Conservation (phyloP, 2,113 vertebrate species). For the Salvelinus alpinus region DNA sequence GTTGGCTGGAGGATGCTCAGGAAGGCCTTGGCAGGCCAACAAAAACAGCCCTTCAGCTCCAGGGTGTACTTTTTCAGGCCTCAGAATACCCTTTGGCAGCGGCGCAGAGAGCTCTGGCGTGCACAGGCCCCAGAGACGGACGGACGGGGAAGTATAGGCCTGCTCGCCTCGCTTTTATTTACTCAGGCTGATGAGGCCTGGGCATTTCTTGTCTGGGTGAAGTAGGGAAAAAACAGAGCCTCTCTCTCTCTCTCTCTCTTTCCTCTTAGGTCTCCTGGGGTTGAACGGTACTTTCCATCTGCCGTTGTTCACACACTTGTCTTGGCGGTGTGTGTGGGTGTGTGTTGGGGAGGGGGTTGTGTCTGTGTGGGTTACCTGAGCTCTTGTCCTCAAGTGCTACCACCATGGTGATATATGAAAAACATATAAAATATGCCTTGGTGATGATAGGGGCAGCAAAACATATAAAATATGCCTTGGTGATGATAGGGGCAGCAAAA, state of each 20-base stretch:
- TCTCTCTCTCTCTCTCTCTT: slow-evolving; percentile 54
- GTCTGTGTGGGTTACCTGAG: slow-evolving; percentile 1
- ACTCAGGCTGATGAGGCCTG: slow-evolving; percentile 96
- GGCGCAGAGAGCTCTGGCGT: slow-evolving; percentile 90
- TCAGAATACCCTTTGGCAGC: slow-evolving; percentile 98
- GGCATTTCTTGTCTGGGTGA: slow-evolving; percentile 97
- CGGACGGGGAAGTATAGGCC: slow-evolving; percentile 88
- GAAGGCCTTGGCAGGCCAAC: slow-evolving; percentile 96
- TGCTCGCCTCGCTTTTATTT: slow-evolving; percentile 90
- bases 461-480: too few species aligned
- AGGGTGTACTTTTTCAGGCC: slow-evolving; percentile 95
- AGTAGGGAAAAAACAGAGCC: slow-evolving; percentile 82
- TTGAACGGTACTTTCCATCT: slow-evolving; percentile 84
- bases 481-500: too few species aligned
- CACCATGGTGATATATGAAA: neutral
- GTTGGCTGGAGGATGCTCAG: slow-evolving; percentile 95
- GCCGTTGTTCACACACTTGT: slow-evolving; percentile 96
- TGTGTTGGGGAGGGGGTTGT: too few species aligned
- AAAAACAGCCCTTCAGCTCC: slow-evolving; percentile 98
- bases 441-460: too few species aligned
- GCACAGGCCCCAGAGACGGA: slow-evolving; percentile 84
- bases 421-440: too few species aligned
- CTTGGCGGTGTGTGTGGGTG: slow-evolving; percentile 49
- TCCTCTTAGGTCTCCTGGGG: slow-evolving; percentile 56
- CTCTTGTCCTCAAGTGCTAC: neutral